Percentiles rank a stretch among this genome's conserved stretches.
Evolutionary conservation across 2,113 vertebrate species (phyloP).

Genomic region (Tetrax tetrax): DNA sequence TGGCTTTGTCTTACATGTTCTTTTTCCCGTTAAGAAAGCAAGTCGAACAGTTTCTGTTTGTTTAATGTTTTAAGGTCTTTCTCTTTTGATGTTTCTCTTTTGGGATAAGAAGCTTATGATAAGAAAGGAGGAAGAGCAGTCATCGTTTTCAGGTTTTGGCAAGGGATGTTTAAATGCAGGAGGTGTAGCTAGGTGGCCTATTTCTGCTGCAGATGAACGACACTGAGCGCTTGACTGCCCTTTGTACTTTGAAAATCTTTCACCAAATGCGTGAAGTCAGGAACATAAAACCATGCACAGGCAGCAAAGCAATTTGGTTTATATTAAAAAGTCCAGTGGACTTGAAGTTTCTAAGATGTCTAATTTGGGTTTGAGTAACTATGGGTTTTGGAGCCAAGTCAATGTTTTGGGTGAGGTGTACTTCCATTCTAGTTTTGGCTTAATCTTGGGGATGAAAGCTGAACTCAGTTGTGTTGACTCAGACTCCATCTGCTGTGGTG

Average conservation of each 20-base stretch:
- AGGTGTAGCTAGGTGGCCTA: slow-evolving; percentile 49
- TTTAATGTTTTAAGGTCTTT: slow-evolving; percentile 43
- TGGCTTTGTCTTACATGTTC: slow-evolving; percentile 67
- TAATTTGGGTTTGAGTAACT: not conserved
- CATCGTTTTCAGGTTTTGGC: slow-evolving; percentile 21
- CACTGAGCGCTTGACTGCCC: not conserved
- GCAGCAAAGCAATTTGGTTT: not conserved
- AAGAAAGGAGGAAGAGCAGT: not conserved
- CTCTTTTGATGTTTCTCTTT: slow-evolving; percentile 50
- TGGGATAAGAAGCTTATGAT: slow-evolving; percentile 55
- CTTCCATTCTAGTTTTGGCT: not conserved
- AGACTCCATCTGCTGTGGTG: not conserved
- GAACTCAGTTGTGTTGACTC: not conserved
- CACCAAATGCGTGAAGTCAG: not conserved
- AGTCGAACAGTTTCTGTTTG: slow-evolving; percentile 34
- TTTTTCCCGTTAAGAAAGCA: not conserved
- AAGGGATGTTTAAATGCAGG: slow-evolving; percentile 1
- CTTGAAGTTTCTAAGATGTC: not conserved
- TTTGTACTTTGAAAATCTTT: slow-evolving; percentile 48
- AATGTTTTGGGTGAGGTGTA: not conserved
- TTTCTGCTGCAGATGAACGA: slow-evolving; percentile 45
- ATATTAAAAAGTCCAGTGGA: not conserved
- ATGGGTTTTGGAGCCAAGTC: not conserved
- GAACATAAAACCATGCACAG: not conserved
- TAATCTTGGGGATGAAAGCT: not conserved